phyloP scores from a whole-genome alignment of 2,113 vertebrate species.

The Jacana jacana region DNA sequence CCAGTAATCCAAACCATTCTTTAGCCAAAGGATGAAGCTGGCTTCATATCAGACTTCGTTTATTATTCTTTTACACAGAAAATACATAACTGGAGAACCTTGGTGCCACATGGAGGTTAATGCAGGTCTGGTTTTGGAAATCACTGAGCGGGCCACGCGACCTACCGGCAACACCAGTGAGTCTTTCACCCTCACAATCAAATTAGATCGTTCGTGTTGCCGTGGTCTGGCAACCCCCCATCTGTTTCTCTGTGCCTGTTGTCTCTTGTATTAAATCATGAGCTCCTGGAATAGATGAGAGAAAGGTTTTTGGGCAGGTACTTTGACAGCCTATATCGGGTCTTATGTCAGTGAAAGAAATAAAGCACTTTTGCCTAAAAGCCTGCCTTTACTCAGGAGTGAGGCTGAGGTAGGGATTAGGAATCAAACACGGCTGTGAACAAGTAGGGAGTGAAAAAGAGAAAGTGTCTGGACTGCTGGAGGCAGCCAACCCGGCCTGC shows the following conservation, averaged over 20 bases:
- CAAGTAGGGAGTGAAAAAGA: neutral
- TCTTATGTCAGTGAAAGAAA: neutral
- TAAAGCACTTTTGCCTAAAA: conserved; percentile 33
- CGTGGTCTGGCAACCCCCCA: neutral
- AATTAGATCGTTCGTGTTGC: conserved; percentile 6
- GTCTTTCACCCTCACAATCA: conserved; percentile 4
- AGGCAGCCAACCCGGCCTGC: neutral
- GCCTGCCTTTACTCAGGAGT: neutral
- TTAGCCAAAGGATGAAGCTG: neutral
- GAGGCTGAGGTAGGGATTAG: neutral
- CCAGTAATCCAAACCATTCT: neutral
- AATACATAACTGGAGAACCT: neutral
- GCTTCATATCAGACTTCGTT: neutral
- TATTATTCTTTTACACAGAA: neutral
- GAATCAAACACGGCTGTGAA: neutral
- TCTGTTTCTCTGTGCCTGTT: neutral
- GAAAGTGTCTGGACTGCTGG: neutral
- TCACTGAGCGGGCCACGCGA: neutral
- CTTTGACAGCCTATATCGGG: neutral
- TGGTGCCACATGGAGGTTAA: neutral
- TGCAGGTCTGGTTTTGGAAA: neutral
- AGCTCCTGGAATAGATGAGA: neutral
- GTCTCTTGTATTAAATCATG: neutral
- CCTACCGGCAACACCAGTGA: neutral
- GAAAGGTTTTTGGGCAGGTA: neutral